Evolutionary conservation across 1,140 invertebrate species (phyloP), one percentile per base, ranked within the genome.

Genomic region (Oedothorax gibbosus): DNA sequence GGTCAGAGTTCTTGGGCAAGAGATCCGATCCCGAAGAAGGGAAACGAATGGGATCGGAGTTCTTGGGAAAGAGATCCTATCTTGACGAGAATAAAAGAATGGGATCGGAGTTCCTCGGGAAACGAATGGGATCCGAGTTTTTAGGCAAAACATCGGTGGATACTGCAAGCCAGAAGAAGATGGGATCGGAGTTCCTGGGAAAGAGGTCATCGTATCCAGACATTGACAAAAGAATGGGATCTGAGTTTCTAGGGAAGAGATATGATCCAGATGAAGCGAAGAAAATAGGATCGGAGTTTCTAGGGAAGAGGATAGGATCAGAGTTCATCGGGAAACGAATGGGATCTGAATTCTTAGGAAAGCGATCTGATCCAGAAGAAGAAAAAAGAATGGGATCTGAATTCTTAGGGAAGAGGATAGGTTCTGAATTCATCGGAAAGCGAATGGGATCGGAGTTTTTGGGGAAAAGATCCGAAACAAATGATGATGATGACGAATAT

Each of bases 81-180:
- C 87, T 87, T 0, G 87, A 88, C 56, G 87, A 87, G 21, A 84
- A 84, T 12, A 88, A 88, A 85, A 85, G 87, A 56, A 84, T 87
- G 57, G 87, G 87, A 20, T 87, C 87, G 0, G 87, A 88, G 51
- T 88, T 88, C 56, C 51, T 88, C 15, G 87, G 87, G 2, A 88
- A 88, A 78, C 72, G 86, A 49, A 86, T 87, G 87, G 87, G 87
- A 7, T 88, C 87, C 0, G 87, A 88, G 56, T 88, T 88, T 18
- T 66, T 87, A 18, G 87, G 87, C 0, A 88, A 87, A 73, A 68
- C 83, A 10, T 77, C 69, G 14, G 56, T 83, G 20, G 83, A 62
- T 18, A 62, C 12, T 15, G 35, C 1, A 35, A 1, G 35, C 2
- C 85, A 85, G 21, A 87, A 88, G 69, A 76, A 73, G 15, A 86